Base-by-base conservation (phyloP, 1,140 invertebrate genomes). In the Diabrotica virgifera region DNA sequence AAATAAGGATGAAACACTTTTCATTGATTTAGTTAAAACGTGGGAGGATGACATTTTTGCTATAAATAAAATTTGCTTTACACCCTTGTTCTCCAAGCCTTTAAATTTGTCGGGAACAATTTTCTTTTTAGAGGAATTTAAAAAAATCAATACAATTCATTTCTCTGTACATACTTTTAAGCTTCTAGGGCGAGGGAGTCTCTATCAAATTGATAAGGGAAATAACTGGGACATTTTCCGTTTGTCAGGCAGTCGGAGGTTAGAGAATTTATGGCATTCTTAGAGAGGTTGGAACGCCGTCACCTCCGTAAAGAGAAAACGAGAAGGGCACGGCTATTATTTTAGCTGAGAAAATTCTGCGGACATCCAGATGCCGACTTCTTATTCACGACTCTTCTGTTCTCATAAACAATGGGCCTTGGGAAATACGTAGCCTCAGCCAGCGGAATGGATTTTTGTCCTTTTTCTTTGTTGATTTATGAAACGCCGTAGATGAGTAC, bases 291-390 rank as follows among this genome's bases (percentile, higher is more conserved):
- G 66, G 66, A 66, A 63, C 65, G 69, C 66, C 66, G 59, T 70
- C 69, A 70, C 69, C 69, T 70, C 35, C 69, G 63, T 59, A 62
- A 70, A 70, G 67, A 66, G 67, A 66, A 70, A 70, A 70, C 64
- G 69, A 70, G 63, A 53, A 51, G 62, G 66, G 52, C 60, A 40
- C 58, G 35, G 67, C 69, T 70, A 70, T 70, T 70, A 70, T 70
- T 70, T 70, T 66, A 70, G 63, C 69, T 67, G 69, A 66, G 69
- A 70, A 68, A 70, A 70, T 70, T 70, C 69, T 66, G 64, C 69
- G 69, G 58, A 70, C 66, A 63, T 67, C 69, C 69, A 70, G 69
- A 70, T 70, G 69, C 65, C 69, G 60, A 55, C 51, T 62, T 60
- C 60, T 53, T 53, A 53, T 62, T 38, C 38, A 38, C 35, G 38